A percentile compares a stretch with the other conserved stretches of the same genome.
Conservation (phyloP, 2,888 invertebrate species). For the Lochmaea capreae region DNA sequence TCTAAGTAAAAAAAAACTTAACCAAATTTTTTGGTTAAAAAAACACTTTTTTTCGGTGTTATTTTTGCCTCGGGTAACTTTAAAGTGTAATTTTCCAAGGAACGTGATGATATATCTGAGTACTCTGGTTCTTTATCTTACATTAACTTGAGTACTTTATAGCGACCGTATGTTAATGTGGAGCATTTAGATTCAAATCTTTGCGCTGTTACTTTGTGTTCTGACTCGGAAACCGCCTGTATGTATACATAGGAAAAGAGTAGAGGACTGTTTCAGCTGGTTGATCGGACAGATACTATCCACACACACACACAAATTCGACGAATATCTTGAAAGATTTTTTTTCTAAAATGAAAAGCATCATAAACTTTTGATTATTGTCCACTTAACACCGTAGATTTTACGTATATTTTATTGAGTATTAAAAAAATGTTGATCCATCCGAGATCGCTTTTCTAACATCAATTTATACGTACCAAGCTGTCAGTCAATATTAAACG, state of each 20-base stretch:
- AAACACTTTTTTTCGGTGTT: slow-evolving; percentile 6
- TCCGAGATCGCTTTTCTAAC: background rate
- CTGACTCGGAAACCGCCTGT: slow-evolving; percentile 29
- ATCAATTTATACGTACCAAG: background rate
- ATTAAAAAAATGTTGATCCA: background rate
- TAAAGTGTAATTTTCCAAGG: slow-evolving; percentile 54
- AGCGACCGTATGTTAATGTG: slow-evolving; percentile 65
- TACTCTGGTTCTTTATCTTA: slow-evolving; percentile 55
- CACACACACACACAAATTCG: background rate
- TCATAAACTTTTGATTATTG: background rate
- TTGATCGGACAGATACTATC: background rate
- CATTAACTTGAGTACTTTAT: slow-evolving; percentile 56
- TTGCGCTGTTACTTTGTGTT: slow-evolving; percentile 61
- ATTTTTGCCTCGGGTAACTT: slow-evolving; percentile 38
- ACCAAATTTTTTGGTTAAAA: background rate
- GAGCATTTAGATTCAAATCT: slow-evolving; percentile 66
- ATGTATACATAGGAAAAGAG: background rate
- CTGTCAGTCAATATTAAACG: slow-evolving; percentile 7
- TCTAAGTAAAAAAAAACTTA: no score
- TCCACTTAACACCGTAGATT: background rate
- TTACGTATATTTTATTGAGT: background rate
- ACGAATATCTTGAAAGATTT: background rate
- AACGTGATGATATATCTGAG: slow-evolving; percentile 56
- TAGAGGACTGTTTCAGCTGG: background rate
- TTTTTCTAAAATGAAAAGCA: no score